These are phyloP conservation scores for Eidolon dupreanum DNA, from an alignment of 2,797 vertebrate species.

Conservation along the genomic window DNA sequence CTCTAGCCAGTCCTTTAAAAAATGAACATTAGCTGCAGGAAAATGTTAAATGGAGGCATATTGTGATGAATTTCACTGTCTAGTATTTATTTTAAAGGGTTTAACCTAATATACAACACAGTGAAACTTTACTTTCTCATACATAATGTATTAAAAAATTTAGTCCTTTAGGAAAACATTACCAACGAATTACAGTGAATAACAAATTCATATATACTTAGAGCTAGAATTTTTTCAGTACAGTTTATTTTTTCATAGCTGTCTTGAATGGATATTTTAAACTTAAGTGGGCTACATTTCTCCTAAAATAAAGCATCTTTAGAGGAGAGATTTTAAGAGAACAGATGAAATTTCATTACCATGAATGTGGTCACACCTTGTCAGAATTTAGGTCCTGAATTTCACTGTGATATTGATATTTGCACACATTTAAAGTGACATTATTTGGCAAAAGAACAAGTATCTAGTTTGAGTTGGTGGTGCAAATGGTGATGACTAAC, in stretches of 20 bases:
- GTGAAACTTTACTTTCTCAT: constrained; percentile 77
- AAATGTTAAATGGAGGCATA: constrained; percentile 75
- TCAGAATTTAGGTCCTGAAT: constrained; percentile 67
- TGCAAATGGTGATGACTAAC: constrained; percentile 61
- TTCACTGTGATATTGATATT: constrained; percentile 72
- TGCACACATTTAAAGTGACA: constrained; percentile 67
- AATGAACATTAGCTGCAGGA: constrained; percentile 72
- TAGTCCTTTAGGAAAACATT: constrained; percentile 75
- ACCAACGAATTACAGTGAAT: constrained; percentile 53
- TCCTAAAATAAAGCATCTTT: constrained; percentile 77
- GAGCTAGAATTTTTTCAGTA: constrained; percentile 61
- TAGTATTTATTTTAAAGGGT: constrained; percentile 79
- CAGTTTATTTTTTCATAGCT: constrained; percentile 79
- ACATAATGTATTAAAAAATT: constrained; percentile 78
- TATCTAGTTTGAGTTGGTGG: constrained; percentile 58
- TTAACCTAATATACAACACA: constrained; percentile 80
- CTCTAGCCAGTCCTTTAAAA: constrained; percentile 72
- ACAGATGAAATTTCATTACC: constrained; percentile 79
- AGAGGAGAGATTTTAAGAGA: constrained; percentile 67
- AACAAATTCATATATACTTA: constrained; percentile 64
- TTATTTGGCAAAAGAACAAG: constrained; percentile 75
- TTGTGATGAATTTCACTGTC: constrained; percentile 78
- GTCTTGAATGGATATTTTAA: constrained; percentile 72
- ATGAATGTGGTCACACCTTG: constrained; percentile 70
- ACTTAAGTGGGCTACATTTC: constrained; percentile 75